Conservation (phyloP, 1,140 invertebrate genomes). For the Lerema accius region DNA sequence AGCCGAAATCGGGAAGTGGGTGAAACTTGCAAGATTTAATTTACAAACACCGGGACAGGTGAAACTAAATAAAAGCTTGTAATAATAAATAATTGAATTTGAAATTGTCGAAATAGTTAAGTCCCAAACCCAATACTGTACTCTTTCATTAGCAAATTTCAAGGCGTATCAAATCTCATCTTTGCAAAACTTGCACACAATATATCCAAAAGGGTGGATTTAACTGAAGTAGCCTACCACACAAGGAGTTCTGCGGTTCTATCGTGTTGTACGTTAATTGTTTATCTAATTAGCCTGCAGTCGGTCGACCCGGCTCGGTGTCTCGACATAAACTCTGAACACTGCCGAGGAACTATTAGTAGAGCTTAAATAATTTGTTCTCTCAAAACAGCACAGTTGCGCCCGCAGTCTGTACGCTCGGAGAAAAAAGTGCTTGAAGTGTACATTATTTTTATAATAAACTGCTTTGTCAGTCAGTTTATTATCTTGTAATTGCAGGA, state of each 20-base stretch:
- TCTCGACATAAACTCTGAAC: conserved; percentile 4
- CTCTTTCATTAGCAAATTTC: too few relatives aligned
- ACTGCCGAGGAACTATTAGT: conserved; percentile 10
- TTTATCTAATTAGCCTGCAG: conserved; percentile 13
- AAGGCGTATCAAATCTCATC: too few relatives aligned
- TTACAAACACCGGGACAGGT: too few relatives aligned
- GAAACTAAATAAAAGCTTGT: too few relatives aligned
- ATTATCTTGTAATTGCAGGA: background rate
- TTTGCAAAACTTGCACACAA: too few relatives aligned
- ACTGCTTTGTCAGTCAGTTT: background rate
- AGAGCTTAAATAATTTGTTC: conserved; percentile 16
- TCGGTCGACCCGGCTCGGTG: background rate
- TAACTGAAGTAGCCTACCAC: too few relatives aligned
- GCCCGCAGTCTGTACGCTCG: background rate
- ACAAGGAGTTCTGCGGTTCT: background rate
- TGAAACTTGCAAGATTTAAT: too few relatives aligned
- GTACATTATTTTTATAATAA: background rate
- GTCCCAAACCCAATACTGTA: too few relatives aligned
- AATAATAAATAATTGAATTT: too few relatives aligned
- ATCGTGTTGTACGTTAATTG: background rate
- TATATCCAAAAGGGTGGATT: too few relatives aligned
- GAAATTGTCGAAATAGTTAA: too few relatives aligned
- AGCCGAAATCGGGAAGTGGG: too few relatives aligned
- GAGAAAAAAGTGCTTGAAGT: background rate
- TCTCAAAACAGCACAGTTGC: conserved; percentile 1